Base-by-base conservation (phyloP, 1,140 invertebrate species). In the Patella vulgata region DNA sequence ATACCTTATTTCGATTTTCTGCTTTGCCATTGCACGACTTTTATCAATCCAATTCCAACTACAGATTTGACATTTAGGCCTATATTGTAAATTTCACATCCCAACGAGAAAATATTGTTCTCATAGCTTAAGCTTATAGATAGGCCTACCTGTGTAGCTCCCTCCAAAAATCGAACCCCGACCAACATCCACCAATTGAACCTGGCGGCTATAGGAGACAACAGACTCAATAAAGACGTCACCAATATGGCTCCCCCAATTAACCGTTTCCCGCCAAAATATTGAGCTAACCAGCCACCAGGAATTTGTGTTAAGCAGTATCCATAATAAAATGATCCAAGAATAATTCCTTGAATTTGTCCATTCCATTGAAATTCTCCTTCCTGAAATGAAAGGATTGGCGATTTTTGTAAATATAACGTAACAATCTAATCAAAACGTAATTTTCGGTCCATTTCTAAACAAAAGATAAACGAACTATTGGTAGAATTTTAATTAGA, bases 91-190 rank as follows among this genome's bases (percentile, higher is more conserved):
- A n/a, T n/a, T n/a, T n/a, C n/a, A n/a, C n/a, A n/a, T n/a, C n/a
- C n/a, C n/a, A n/a, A n/a, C n/a, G n/a, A n/a, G n/a, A n/a, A n/a
- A n/a, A n/a, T n/a, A n/a, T n/a, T n/a, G n/a, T n/a, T n/a, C n/a
- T n/a, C n/a, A n/a, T n/a, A n/a, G n/a, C n/a, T n/a, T n/a, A n/a
- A n/a, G n/a, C n/a, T n/a, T n/a, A n/a, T n/a, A n/a, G n/a, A n/a
- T n/a, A n/a, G n/a, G n/a, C n/a, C n/a, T 84, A 93, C 92, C 87
- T 96, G 93, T 75, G 92, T 93, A 46, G 96, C 79, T 43, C 94
- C 94, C 85, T 95, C 92, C 23, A 95, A 80, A 19, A 96, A 89
- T 69, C 94, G 85, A 0, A 94, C 86, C 3, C 87, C 85, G 25
- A 96, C 83, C 0, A 96, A 86, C 14, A 91, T 77, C 19, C 87